phyloP scores from a whole-genome alignment of 2,797 vertebrate genomes.

The Eurystomus glaucurus region DNA sequence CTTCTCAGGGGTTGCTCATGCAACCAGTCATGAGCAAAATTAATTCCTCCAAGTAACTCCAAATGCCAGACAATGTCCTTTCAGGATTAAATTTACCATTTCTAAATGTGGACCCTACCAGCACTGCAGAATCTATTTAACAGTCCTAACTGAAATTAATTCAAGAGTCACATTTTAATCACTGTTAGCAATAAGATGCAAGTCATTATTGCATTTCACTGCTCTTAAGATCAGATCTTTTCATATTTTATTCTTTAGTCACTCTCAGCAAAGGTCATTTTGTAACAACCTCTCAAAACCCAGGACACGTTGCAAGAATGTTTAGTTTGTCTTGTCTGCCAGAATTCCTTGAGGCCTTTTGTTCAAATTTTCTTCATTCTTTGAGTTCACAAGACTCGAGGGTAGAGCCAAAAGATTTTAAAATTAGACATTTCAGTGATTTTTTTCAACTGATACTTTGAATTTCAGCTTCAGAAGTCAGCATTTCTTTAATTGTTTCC shows the following conservation, averaged over 20 bases:
- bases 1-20: not conserved
- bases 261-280: not conserved
- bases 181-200: not conserved
- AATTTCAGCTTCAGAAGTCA: conserved; percentile 18
- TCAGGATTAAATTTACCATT: not conserved
- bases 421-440: conserved; percentile 1
- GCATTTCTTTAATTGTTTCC: not conserved
- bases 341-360: conserved; percentile 35
- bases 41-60: not conserved
- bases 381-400: not conserved
- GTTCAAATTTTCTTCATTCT: conserved; percentile 1
- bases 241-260: conserved; percentile 16
- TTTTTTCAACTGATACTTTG: not conserved
- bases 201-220: not conserved
- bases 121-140: not conserved
- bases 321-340: conserved; percentile 28
- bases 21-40: not conserved
- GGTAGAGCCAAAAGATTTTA: not conserved
- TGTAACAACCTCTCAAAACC: not conserved
- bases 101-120: not conserved
- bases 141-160: conserved; percentile 20
- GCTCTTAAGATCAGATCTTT: conserved; percentile 8
- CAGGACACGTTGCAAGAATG: not conserved
- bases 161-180: conserved; percentile 11
- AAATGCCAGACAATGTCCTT: not conserved